Evolutionary conservation across 92 coral and sea anemone genomes (phyloP).

Genomic region (Anthopleura xanthogrammica): DNA sequence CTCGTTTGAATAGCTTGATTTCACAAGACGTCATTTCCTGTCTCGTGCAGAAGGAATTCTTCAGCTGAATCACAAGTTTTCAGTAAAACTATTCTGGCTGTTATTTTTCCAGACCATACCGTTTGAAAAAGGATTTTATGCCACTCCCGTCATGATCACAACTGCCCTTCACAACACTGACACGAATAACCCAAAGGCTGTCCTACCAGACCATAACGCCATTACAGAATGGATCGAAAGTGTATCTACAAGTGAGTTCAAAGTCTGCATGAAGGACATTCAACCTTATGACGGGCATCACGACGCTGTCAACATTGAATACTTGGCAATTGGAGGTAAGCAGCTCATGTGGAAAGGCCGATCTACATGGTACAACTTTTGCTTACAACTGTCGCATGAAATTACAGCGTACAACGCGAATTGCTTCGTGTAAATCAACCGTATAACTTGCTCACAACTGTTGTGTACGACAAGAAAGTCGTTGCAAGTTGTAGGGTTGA

Average conservation of each 20-base stretch:
- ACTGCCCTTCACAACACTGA: slow-evolving; percentile 56
- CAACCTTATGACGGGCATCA: slow-evolving; percentile 48
- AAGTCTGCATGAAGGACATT: slow-evolving; percentile 44
- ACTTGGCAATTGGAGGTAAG: slow-evolving; percentile 41
- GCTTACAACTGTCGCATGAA: too few species aligned
- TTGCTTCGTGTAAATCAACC: too few species aligned
- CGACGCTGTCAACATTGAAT: slow-evolving; percentile 37
- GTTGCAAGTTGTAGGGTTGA: too few species aligned
- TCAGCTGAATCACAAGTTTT: too few species aligned
- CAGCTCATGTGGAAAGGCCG: background rate
- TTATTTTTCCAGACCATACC: slow-evolving; percentile 37
- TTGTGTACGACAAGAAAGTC: too few species aligned
- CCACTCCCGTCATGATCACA: slow-evolving; percentile 67
- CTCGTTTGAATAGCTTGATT: too few species aligned
- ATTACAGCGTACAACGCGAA: too few species aligned
- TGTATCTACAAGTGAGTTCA: slow-evolving; percentile 13
- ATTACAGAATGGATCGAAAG: slow-evolving; percentile 65
- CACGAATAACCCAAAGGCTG: slow-evolving; percentile 31
- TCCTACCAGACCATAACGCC: slow-evolving; percentile 64
- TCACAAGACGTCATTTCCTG: background rate
- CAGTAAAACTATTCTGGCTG: too few species aligned
- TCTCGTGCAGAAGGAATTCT: background rate
- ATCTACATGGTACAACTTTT: too few species aligned
- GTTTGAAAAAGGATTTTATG: slow-evolving; percentile 53
- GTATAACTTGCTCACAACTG: too few species aligned